phyloP scores from a whole-genome alignment of 1,140 invertebrate species.

The Hestina assimilis region DNA sequence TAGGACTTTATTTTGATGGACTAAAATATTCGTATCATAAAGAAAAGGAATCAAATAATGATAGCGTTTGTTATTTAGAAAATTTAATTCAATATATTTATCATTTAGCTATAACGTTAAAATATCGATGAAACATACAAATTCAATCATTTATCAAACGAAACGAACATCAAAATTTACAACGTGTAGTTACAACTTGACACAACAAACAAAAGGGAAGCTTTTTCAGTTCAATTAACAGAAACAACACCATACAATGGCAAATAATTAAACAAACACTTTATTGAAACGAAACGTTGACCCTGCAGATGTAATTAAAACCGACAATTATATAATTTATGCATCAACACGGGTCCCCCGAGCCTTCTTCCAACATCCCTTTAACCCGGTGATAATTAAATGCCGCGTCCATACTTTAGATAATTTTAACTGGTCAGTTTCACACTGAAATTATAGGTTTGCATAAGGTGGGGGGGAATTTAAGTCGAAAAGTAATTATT shows the following conservation, averaged over 20 bases:
- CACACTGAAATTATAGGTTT: slow-evolving; percentile 9
- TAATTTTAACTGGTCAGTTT: slow-evolving; percentile 17
- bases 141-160: too few species aligned
- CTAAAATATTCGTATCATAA: too few species aligned
- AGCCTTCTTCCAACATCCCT: not conserved
- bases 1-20: too few species aligned
- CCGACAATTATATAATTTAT: slow-evolving; percentile 54
- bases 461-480: slow-evolving; percentile 8
- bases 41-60: too few species aligned
- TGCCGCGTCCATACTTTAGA: slow-evolving; percentile 21
- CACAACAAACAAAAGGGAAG: slow-evolving; percentile 9
- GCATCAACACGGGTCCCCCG: slow-evolving; percentile 19
- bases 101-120: too few species aligned
- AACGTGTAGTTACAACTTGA: too few species aligned
- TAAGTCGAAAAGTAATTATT: slow-evolving; percentile 8
- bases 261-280: slow-evolving; percentile 19
- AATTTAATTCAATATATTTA: too few species aligned
- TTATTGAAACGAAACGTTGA: slow-evolving; percentile 18
- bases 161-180: too few species aligned
- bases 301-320: slow-evolving; percentile 40
- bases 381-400: slow-evolving; percentile 25
- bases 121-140: too few species aligned
- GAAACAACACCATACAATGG: slow-evolving; percentile 5
- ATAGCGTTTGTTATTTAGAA: too few species aligned
- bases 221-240: slow-evolving; percentile 12